Percentiles rank a stretch among this genome's conserved stretches.
These are phyloP conservation scores for Sinohyriopsis cumingii DNA, from an alignment of 2,888 invertebrate genomes.

Conservation along the genomic window DNA sequence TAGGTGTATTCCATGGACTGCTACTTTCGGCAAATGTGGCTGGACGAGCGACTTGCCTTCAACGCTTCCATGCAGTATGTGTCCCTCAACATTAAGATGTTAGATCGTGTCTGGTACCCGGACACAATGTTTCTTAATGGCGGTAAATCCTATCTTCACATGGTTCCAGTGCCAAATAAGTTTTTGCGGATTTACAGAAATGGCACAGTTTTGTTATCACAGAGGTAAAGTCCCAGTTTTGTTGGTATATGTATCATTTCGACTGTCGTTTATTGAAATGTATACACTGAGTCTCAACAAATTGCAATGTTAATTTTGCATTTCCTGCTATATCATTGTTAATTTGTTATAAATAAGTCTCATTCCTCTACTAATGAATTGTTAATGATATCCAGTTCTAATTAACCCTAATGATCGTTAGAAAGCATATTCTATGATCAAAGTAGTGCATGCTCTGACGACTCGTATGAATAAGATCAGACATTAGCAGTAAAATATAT, in stretches of 20 bases:
- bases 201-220: slow-evolving; percentile 93
- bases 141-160: slow-evolving; percentile 87
- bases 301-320: no score
- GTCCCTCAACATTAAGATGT: slow-evolving; percentile 85
- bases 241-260: no score
- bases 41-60: slow-evolving; percentile 81
- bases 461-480: no score
- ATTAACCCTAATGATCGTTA: no score
- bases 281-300: no score
- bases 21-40: slow-evolving; percentile 91
- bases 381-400: no score
- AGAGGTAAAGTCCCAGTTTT: slow-evolving; percentile 79
- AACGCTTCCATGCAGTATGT: slow-evolving; percentile 70
- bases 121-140: slow-evolving; percentile 83
- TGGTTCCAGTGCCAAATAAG: slow-evolving; percentile 95
- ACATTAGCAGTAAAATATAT: no score
- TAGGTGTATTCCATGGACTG: slow-evolving; percentile 91
- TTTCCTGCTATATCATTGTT: no score
- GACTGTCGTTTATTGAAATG: background rate
- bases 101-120: slow-evolving; percentile 95
- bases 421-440: no score
- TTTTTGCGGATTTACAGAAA: slow-evolving; percentile 89
- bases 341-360: no score
- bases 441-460: no score
- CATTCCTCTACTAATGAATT: no score